Base-by-base conservation (phyloP, 1,140 invertebrate species). In the Drosophila quadrilineata region DNA sequence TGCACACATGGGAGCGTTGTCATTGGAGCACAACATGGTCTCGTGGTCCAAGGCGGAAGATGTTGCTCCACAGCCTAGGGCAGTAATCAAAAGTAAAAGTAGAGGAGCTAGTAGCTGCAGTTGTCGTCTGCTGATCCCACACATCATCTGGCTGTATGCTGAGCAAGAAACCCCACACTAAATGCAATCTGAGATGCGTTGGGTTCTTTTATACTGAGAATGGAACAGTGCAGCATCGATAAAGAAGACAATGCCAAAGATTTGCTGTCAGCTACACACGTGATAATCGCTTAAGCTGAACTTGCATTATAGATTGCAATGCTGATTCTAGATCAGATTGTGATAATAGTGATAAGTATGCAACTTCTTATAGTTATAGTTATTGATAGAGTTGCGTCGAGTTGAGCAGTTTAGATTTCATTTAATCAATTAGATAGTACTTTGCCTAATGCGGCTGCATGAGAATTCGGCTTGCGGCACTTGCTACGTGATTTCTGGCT, bases 1-100 rank as follows among this genome's bases (percentile, higher is more conserved):
- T 0, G 58, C 79, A 29, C 85, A 88, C 9, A 64, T 40, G 17
- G 85, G 84, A 8, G 68, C 58, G 16, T 86, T 73, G 16, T 85
- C 79, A 35, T 79, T 57, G 26, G 58, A 50, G 17, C 79, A 85
- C 0, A 54, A 35, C 53, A 67, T 33, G 0, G 29, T 8, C 4
- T 56, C 40, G 2, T 48, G 70, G 22, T 70, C 66, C 29, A 63
- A 2, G n/a, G n/a, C n/a, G n/a, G n/a, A n/a, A n/a, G n/a, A n/a
- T n/a, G n/a, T 35, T 4, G n/a, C 6, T 16, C n/a, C 0, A 36
- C 26, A 29, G 16, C 4, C 5, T 16, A 6, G 22, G 31, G 29
- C 3, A 6, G n/a, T n/a, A 1, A 16, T 3, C 4, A 22, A 14
- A 6, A 5, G 43, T 8, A n/a, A n/a, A n/a, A n/a, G n/a, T 26